Evolutionary conservation across 92 coral and sea anemone genomes (phyloP).

Genomic region (Siderastrea radians): DNA sequence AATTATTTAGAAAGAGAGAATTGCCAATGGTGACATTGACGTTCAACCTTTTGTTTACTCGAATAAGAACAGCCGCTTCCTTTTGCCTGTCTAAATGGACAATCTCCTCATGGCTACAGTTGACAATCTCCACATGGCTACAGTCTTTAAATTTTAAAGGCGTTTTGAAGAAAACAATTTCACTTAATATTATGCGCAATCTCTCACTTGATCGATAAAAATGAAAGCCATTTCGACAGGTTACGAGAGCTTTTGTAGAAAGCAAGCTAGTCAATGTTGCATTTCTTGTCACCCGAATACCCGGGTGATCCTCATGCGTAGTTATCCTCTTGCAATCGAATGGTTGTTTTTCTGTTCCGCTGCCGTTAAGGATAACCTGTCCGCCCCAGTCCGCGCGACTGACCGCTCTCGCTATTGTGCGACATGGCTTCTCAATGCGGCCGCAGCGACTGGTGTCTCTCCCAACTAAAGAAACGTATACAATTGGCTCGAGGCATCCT

Average conservation of each 20-base stretch:
- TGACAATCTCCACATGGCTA: background rate
- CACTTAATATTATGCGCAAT: background rate
- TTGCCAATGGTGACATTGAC: constrained; percentile 9
- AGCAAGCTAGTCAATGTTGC: constrained; percentile 1
- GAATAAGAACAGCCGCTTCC: background rate
- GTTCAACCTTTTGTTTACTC: background rate
- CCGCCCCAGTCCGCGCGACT: background rate
- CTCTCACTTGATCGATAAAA: background rate
- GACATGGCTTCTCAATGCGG: background rate
- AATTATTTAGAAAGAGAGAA: constrained; percentile 16
- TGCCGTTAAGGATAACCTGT: constrained; percentile 7
- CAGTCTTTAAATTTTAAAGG: constrained; percentile 18
- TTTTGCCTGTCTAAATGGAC: background rate
- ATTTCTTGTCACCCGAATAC: background rate
- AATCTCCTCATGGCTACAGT: background rate
- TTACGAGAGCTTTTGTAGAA: background rate
- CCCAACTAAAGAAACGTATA: constrained; percentile 22
- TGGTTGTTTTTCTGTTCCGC: constrained; percentile 7
- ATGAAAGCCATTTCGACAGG: background rate
- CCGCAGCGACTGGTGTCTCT: background rate
- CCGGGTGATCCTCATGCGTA: background rate
- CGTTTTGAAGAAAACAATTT: background rate
- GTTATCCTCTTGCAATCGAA: background rate
- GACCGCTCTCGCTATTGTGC: constrained; percentile 13
- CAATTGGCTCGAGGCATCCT: constrained; percentile 14